Percentiles rank a stretch among this genome's conserved stretches.
These are phyloP conservation scores for Aproaerema taeniolella DNA, from an alignment of 2,888 invertebrate genomes.

Conservation along the genomic window DNA sequence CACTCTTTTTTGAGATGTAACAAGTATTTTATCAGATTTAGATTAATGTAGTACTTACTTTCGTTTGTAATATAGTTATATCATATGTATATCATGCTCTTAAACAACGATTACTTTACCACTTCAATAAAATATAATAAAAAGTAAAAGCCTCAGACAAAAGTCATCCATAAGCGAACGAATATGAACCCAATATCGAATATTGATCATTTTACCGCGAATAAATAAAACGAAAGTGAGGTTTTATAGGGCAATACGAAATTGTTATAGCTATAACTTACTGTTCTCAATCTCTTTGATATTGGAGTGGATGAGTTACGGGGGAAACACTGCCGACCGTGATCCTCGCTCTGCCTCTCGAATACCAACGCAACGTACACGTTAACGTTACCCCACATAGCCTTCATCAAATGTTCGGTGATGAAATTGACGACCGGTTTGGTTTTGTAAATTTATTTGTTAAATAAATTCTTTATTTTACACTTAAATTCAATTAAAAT, in stretches of 20 bases:
- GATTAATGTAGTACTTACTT: too few species aligned
- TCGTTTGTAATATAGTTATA: too few species aligned
- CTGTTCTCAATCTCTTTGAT: constrained; percentile 62
- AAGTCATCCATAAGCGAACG: constrained; percentile 8
- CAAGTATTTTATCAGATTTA: too few species aligned
- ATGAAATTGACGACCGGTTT: too few species aligned
- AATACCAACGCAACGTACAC: not conserved
- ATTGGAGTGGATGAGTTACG: constrained; percentile 69
- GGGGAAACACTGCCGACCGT: constrained; percentile 35
- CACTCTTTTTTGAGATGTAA: too few species aligned
- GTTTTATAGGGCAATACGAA: constrained; percentile 73
- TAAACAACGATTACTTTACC: constrained; percentile 4
- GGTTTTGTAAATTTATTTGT: too few species aligned
- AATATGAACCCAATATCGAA: constrained; percentile 48
- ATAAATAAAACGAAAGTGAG: constrained; percentile 72
- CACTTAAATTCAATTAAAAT: too few species aligned
- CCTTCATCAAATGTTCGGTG: too few species aligned
- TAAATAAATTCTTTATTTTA: too few species aligned
- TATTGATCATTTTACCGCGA: constrained; percentile 71
- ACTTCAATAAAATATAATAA: constrained; percentile 8
- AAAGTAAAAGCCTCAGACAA: constrained; percentile 12
- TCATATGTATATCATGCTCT: too few species aligned
- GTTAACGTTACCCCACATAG: too few species aligned
- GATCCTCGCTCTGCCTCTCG: too few species aligned
- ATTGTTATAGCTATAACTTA: constrained; percentile 71